These are phyloP conservation scores for Cyphomyrus plagiostoma DNA, from an alignment of 2,113 vertebrate genomes.

Conservation along the genomic window DNA sequence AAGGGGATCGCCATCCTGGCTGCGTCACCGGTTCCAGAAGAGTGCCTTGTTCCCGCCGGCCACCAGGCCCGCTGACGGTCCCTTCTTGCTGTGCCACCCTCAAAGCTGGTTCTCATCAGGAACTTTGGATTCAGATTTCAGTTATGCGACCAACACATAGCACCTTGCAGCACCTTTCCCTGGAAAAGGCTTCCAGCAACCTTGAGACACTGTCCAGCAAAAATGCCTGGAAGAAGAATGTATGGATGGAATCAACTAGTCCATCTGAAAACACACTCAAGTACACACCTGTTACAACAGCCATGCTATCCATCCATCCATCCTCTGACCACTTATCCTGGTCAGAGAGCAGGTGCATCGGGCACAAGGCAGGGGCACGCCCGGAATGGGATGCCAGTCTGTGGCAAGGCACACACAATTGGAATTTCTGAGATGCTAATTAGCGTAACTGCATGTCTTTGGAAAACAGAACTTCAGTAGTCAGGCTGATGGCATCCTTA, in stretches of 20 bases:
- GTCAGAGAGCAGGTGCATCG: background rate
- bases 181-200: background rate
- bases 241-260: background rate
- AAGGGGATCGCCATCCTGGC: conserved; percentile 33
- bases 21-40: conserved; percentile 37
- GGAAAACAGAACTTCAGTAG: background rate
- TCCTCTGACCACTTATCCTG: background rate
- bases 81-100: no score
- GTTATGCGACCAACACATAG: background rate
- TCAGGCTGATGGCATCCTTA: background rate
- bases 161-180: background rate
- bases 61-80: background rate
- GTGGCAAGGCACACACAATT: background rate
- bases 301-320: background rate
- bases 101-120: background rate
- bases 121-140: background rate
- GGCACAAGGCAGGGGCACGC: background rate
- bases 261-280: background rate
- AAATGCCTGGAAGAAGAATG: background rate
- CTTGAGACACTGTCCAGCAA: background rate
- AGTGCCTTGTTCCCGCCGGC: background rate
- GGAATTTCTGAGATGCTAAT: background rate
- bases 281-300: background rate
- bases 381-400: background rate
- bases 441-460: background rate